Conservation (phyloP, 1,140 invertebrate species). For the Caerostris extrusa region DNA sequence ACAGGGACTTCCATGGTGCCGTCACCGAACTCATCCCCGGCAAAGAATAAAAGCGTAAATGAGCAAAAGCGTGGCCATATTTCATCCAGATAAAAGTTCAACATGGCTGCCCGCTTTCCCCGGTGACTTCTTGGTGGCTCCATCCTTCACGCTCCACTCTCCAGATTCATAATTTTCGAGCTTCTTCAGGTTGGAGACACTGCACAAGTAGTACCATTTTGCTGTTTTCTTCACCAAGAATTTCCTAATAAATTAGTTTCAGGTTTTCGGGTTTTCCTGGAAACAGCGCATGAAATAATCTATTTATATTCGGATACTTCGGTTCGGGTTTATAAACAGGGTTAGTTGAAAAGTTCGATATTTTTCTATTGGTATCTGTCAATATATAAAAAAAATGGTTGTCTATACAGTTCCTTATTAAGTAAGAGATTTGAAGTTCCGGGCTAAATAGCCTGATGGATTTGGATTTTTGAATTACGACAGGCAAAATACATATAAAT, state of each 20-base stretch:
- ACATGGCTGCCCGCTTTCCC: background rate
- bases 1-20: too few relatives aligned
- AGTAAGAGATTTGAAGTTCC: too few relatives aligned
- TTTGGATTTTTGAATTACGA: too few relatives aligned
- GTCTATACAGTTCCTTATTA: too few relatives aligned
- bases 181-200: background rate
- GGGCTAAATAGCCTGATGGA: too few relatives aligned
- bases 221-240: background rate
- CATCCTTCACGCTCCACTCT: conserved; percentile 34
- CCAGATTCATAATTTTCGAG: conserved; percentile 44
- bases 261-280: background rate
- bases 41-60: background rate
- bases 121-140: conserved; percentile 12
- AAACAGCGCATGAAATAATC: conserved; percentile 29
- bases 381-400: too few relatives aligned
- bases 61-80: conserved; percentile 37
- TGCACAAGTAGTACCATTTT: background rate
- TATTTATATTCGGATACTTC: background rate
- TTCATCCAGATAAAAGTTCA: conserved; percentile 23
- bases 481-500: too few relatives aligned
- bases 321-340: background rate
- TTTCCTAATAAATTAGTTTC: conserved; percentile 12
- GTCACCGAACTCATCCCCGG: background rate
- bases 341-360: too few relatives aligned
- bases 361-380: too few relatives aligned